Conservation (phyloP, 2,113 vertebrate genomes). For the Gobio gobio region DNA sequence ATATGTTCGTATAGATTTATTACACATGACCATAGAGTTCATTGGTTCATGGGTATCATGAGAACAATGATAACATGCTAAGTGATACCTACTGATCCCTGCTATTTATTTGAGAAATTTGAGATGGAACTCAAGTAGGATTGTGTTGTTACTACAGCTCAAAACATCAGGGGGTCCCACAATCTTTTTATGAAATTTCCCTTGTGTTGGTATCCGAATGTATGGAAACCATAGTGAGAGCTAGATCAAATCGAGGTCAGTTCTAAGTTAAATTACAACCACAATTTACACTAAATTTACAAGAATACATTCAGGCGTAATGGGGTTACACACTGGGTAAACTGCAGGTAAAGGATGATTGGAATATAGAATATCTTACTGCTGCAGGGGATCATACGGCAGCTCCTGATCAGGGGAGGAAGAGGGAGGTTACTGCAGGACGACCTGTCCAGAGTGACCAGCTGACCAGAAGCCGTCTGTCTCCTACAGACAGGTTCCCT, state of each 20-base stretch:
- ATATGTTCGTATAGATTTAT: background rate
- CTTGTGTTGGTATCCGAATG: background rate
- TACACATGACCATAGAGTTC: constrained; percentile 11
- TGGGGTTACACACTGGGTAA: background rate
- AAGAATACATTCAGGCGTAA: background rate
- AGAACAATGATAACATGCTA: constrained; percentile 26
- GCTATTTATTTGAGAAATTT: constrained; percentile 33
- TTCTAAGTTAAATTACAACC: background rate
- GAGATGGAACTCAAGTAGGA: constrained; percentile 21
- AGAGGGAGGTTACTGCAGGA: constrained; percentile 74
- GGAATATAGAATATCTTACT: constrained; percentile 75
- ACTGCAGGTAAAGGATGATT: background rate
- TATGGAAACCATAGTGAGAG: background rate
- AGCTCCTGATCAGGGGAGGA: constrained; percentile 79
- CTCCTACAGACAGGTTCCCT: constrained; percentile 81
- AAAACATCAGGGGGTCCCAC: background rate
- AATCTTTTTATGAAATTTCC: background rate
- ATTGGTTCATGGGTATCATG: constrained; percentile 24
- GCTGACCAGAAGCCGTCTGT: constrained; percentile 77
- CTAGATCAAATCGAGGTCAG: constrained; percentile 5
- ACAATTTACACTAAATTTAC: background rate
- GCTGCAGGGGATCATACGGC: constrained; percentile 81
- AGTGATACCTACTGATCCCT: background rate
- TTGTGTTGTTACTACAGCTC: background rate
- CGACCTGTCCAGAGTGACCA: constrained; percentile 70